phyloP scores from a whole-genome alignment of 2,797 vertebrate genomes.

The Sparus aurata region DNA sequence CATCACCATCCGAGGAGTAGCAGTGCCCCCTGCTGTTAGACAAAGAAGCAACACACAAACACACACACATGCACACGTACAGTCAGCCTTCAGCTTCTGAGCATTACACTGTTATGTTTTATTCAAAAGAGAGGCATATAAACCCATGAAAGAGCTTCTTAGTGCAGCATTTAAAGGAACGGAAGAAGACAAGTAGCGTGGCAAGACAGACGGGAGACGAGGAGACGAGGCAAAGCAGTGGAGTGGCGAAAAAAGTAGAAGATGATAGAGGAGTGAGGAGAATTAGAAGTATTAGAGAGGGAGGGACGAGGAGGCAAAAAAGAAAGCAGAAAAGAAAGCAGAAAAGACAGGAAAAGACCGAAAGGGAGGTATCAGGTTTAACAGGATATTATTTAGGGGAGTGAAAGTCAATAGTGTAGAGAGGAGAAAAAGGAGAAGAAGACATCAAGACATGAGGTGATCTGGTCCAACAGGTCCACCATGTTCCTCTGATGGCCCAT shows the following conservation, averaged over 20 bases:
- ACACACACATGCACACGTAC: not conserved
- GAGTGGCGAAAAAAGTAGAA: not conserved
- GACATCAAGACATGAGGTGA: not conserved
- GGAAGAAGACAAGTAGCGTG: not conserved
- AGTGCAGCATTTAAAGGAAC: constrained; percentile 7
- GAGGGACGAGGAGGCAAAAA: not conserved
- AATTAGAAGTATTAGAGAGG: not conserved
- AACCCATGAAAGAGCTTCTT: constrained; percentile 18
- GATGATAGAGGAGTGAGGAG: not conserved
- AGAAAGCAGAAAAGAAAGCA: not conserved
- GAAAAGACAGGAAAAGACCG: constrained; percentile 12
- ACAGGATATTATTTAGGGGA: constrained; percentile 25
- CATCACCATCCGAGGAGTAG: constrained; percentile 24
- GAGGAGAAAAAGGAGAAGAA: constrained; percentile 5
- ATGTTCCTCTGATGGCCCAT: not conserved
- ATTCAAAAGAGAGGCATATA: constrained; percentile 12
- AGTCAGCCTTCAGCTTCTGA: not conserved
- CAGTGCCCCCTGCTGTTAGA: constrained; percentile 66
- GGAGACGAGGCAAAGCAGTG: not conserved
- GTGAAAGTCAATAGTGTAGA: constrained; percentile 23
- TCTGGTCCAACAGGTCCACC: constrained; percentile 16
- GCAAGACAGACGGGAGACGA: not conserved
- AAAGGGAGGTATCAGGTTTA: constrained; percentile 21
- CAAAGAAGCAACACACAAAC: constrained; percentile 13
- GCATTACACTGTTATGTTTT: constrained; percentile 19